These are phyloP conservation scores for Tenthredo scrophulariae DNA, from an alignment of 2,888 invertebrate genomes.

Conservation along the genomic window DNA sequence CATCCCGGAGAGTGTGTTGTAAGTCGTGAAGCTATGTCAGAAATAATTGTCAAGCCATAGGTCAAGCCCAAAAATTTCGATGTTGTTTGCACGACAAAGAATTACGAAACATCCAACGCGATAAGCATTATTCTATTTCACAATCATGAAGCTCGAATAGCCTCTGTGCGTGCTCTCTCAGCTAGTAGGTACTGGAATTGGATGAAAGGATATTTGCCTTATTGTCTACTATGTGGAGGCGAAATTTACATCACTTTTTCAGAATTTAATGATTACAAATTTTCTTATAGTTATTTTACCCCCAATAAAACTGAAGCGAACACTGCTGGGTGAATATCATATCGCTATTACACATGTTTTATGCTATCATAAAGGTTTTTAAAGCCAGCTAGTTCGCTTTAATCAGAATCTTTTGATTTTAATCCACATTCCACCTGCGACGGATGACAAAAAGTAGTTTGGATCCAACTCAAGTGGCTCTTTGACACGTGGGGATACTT, in stretches of 20 bases:
- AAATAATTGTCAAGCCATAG: not conserved
- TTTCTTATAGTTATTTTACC: not conserved
- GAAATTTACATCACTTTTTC: not conserved
- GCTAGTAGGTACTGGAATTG: not conserved
- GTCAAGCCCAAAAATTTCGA: not conserved
- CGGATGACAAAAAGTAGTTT: conserved; percentile 45
- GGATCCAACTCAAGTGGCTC: conserved; percentile 62
- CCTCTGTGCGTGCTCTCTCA: not conserved
- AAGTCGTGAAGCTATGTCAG: not conserved
- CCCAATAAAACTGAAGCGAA: not conserved
- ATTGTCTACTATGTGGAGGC: not conserved
- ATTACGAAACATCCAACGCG: not conserved
- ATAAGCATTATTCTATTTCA: not conserved
- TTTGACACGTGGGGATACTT: conserved; percentile 61
- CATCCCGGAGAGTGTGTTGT: not conserved
- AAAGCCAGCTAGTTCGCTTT: not conserved
- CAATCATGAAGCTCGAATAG: not conserved
- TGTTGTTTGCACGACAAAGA: not conserved
- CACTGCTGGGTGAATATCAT: not conserved
- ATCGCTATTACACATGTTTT: not conserved
- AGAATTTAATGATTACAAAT: not conserved
- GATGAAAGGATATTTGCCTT: not conserved
- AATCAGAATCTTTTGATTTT: not conserved
- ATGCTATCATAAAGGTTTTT: not conserved
- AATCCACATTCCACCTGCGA: conserved; percentile 57